Evolutionary conservation across 2,888 invertebrate genomes (phyloP).

Genomic region (Galerucella pusilla): DNA sequence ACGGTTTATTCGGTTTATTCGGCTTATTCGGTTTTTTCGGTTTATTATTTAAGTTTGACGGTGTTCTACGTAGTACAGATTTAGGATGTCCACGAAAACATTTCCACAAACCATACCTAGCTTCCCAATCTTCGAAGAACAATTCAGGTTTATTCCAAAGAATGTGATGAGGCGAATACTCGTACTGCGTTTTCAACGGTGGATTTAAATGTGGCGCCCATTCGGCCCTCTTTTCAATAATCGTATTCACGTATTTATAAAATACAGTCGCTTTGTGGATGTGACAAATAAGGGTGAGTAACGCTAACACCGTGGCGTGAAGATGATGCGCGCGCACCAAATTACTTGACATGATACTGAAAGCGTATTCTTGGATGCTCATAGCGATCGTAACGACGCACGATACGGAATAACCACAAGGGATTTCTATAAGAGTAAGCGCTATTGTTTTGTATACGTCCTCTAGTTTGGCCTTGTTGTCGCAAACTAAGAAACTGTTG

Average conservation of each 20-base stretch:
- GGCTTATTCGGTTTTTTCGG: too few species aligned
- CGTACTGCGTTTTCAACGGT: conserved; percentile 68
- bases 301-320: conserved; percentile 71
- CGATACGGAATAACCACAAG: conserved; percentile 72
- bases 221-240: conserved; percentile 69
- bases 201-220: conserved; percentile 75
- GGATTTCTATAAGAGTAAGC: conserved; percentile 70
- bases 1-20: too few species aligned
- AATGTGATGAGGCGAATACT: conserved; percentile 69
- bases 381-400: conserved; percentile 70
- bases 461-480: conserved; percentile 66
- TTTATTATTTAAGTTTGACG: background rate
- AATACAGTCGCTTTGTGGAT: conserved; percentile 70
- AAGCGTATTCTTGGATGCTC: conserved; percentile 71
- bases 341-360: conserved; percentile 62
- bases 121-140: conserved; percentile 75
- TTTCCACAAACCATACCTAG: conserved; percentile 74
- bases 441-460: conserved; percentile 69
- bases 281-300: conserved; percentile 74
- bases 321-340: conserved; percentile 66
- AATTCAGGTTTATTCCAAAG: conserved; percentile 72
- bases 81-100: conserved; percentile 61
- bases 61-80: too few species aligned
- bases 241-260: conserved; percentile 70
- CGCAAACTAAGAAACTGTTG: conserved; percentile 20